phyloP scores from a whole-genome alignment of 2,797 vertebrate genomes.

The Acrossocheilus wenchowensis region DNA sequence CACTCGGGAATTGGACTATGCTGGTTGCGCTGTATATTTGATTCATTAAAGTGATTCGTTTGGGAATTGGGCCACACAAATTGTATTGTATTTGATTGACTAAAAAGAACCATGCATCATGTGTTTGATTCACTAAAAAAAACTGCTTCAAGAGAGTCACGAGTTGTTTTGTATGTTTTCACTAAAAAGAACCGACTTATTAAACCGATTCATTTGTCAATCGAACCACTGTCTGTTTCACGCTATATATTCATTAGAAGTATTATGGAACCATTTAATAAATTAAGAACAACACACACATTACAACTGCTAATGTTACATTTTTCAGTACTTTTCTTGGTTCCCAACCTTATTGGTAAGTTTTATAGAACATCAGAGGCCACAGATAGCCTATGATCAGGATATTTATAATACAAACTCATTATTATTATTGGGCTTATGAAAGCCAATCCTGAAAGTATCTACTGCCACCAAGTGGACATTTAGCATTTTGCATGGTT shows the following conservation, averaged over 20 bases:
- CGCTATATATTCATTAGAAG: not conserved
- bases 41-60: not conserved
- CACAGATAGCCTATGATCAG: not conserved
- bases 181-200: not conserved
- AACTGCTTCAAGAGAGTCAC: not conserved
- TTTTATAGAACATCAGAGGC: not conserved
- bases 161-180: not conserved
- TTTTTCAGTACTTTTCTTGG: not conserved
- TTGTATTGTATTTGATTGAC: not conserved
- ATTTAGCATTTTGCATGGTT: not conserved
- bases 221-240: not conserved
- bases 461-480: constrained; percentile 48
- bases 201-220: not conserved
- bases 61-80: not conserved
- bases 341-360: not conserved
- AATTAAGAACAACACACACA: not conserved
- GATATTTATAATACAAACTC: not conserved
- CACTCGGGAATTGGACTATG: not conserved
- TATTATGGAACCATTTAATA: not conserved
- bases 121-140: not conserved
- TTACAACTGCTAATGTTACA: not conserved
- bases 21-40: not conserved
- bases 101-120: not conserved
- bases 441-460: not conserved
- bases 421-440: not conserved